These are phyloP conservation scores for Bagarius yarrelli DNA, from an alignment of 2,113 vertebrate species.

Conservation along the genomic window DNA sequence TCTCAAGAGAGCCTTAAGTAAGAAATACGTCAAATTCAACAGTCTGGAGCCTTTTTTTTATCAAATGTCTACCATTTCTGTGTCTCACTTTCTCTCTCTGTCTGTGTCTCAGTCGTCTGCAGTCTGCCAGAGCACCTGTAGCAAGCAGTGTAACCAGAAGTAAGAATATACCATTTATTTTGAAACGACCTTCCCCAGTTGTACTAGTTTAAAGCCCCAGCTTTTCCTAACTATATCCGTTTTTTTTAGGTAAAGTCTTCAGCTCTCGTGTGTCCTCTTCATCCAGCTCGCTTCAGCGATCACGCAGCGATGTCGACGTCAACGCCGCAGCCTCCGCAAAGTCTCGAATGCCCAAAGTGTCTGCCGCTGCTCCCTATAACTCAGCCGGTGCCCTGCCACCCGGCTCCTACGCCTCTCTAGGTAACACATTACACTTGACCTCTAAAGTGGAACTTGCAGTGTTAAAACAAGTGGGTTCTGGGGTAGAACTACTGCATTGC, in stretches of 20 bases:
- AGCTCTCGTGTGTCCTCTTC: slow-evolving; percentile 65
- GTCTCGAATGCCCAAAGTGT: slow-evolving; percentile 75
- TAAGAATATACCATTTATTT: slow-evolving; percentile 43
- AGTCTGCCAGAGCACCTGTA: slow-evolving; percentile 54
- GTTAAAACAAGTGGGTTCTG: not conserved
- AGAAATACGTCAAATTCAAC: slow-evolving; percentile 51
- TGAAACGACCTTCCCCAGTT: not conserved
- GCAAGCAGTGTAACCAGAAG: slow-evolving; percentile 54
- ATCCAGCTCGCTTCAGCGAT: slow-evolving; percentile 80
- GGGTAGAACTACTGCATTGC: slow-evolving; percentile 6
- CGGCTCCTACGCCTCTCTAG: slow-evolving; percentile 85
- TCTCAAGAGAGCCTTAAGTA: slow-evolving; percentile 97
- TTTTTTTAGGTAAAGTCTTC: slow-evolving; percentile 61
- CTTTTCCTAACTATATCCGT: not conserved
- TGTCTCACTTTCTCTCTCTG: not conserved
- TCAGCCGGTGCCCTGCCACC: slow-evolving; percentile 79
- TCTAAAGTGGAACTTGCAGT: not conserved
- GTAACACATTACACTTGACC: slow-evolving; percentile 60
- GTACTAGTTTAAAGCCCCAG: not conserved
- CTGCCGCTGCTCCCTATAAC: slow-evolving; percentile 78
- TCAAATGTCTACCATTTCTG: not conserved
- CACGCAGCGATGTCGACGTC: slow-evolving; percentile 91
- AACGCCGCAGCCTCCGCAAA: slow-evolving; percentile 82
- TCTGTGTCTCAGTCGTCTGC: slow-evolving; percentile 57
- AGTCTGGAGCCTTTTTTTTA: not conserved